Evolutionary conservation across 1,140 invertebrate genomes (phyloP).

Genomic region (Argopecten irradians): DNA sequence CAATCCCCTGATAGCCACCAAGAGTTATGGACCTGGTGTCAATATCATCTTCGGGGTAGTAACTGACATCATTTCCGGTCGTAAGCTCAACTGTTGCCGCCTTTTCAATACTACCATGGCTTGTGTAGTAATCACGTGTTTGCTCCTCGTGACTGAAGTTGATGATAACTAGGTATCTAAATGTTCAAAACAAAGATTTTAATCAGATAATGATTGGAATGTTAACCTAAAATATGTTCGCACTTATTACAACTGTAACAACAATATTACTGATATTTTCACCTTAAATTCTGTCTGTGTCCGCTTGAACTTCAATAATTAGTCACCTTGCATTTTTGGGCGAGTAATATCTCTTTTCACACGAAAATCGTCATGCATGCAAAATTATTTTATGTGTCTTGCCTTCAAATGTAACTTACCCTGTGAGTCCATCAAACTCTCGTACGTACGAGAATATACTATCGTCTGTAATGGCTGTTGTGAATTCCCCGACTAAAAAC

Average conservation of each 20-base stretch:
- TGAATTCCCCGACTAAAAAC: slow-evolving; percentile 66
- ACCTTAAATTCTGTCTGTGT: too few species aligned
- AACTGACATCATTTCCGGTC: slow-evolving; percentile 48
- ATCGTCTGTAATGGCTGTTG: slow-evolving; percentile 47
- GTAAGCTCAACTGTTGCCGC: slow-evolving; percentile 58
- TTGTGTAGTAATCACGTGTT: slow-evolving; percentile 57
- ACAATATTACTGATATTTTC: too few species aligned
- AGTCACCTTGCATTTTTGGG: too few species aligned
- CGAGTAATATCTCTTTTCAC: too few species aligned
- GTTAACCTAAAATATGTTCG: too few species aligned
- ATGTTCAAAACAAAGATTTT: neutral
- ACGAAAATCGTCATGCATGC: too few species aligned
- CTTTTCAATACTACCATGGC: slow-evolving; percentile 60
- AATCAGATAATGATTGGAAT: too few species aligned
- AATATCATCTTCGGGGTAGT: slow-evolving; percentile 56
- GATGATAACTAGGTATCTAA: slow-evolving; percentile 71
- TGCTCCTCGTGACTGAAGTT: slow-evolving; percentile 64
- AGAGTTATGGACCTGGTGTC: slow-evolving; percentile 59
- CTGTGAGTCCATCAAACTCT: slow-evolving; percentile 68
- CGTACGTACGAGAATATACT: slow-evolving; percentile 75
- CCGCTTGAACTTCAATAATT: too few species aligned
- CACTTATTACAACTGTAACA: too few species aligned
- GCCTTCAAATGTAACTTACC: slow-evolving; percentile 49
- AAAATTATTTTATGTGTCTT: too few species aligned
- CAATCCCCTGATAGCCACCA: slow-evolving; percentile 65